Conservation (phyloP, 2,888 invertebrate species). For the Harpagoxenus sublaevis region DNA sequence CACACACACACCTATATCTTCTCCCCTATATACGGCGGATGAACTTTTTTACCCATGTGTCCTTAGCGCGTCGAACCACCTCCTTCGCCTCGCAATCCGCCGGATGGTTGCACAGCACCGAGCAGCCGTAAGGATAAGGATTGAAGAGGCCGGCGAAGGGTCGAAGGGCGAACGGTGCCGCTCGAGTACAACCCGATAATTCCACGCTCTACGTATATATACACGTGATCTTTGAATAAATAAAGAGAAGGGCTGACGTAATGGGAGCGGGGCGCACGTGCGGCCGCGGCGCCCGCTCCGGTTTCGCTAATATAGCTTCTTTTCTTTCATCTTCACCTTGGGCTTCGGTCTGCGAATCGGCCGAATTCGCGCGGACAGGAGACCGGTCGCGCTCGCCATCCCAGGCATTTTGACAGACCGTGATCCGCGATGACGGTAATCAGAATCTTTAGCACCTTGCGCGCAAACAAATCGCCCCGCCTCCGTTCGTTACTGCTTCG, state of each 20-base stretch:
- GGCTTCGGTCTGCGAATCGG: constrained; percentile 80
- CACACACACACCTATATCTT: neutral
- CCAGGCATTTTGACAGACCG: constrained; percentile 77
- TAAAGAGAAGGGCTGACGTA: constrained; percentile 1
- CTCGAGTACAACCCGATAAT: constrained; percentile 86
- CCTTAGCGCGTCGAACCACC: constrained; percentile 91
- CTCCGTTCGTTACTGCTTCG: constrained; percentile 45
- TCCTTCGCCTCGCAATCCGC: constrained; percentile 91
- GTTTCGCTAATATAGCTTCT: neutral
- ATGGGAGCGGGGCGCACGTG: neutral
- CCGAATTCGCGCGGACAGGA: constrained; percentile 81
- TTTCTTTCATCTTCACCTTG: constrained; percentile 78
- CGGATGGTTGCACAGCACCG: constrained; percentile 95
- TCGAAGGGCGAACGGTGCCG: constrained; percentile 92
- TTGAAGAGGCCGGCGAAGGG: constrained; percentile 94
- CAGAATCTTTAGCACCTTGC: neutral
- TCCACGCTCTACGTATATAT: constrained; percentile 78
- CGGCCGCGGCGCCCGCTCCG: neutral
- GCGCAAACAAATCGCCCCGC: constrained; percentile 22
- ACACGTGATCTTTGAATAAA: constrained; percentile 39
- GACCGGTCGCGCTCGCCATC: constrained; percentile 82
- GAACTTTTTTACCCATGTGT: constrained; percentile 88
- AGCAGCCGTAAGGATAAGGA: constrained; percentile 93
- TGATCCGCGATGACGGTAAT: neutral
- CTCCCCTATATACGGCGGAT: neutral